These are phyloP conservation scores for Smittia aterrima DNA, from an alignment of 2,888 invertebrate genomes.

Conservation along the genomic window DNA sequence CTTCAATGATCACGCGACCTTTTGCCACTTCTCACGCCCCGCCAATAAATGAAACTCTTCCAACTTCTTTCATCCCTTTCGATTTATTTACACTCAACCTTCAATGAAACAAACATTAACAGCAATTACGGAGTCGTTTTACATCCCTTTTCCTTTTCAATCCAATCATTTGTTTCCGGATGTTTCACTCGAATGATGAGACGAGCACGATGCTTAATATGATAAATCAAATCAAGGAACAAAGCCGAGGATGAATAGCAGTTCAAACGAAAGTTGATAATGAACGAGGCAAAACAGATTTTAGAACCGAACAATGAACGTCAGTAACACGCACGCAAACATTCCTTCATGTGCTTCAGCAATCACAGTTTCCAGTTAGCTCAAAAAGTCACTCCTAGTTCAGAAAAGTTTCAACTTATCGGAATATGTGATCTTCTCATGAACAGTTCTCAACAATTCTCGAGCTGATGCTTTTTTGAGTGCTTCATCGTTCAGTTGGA, in stretches of 20 bases:
- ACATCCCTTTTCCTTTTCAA: slow-evolving; percentile 10
- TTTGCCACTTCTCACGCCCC: background rate
- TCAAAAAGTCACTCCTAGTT: no score
- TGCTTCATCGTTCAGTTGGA: background rate
- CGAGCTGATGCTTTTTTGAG: background rate
- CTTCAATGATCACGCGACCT: background rate
- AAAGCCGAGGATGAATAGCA: background rate
- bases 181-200: background rate
- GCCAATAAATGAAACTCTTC: background rate
- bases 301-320: background rate
- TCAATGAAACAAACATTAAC: slow-evolving; percentile 32
- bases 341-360: no score
- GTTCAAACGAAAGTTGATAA: background rate
- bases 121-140: slow-evolving; percentile 37
- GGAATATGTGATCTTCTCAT: no score
- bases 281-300: background rate
- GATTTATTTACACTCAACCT: background rate
- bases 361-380: no score
- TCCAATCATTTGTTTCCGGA: slow-evolving; percentile 19
- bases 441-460: no score
- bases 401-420: no score
- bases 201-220: background rate
- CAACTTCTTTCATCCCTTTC: background rate
- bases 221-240: slow-evolving; percentile 20
- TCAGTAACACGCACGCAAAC: background rate